Percentiles rank a stretch among this genome's conserved stretches.
Evolutionary conservation across 2,888 invertebrate genomes (phyloP).

Genomic region (Latheticus oryzae): DNA sequence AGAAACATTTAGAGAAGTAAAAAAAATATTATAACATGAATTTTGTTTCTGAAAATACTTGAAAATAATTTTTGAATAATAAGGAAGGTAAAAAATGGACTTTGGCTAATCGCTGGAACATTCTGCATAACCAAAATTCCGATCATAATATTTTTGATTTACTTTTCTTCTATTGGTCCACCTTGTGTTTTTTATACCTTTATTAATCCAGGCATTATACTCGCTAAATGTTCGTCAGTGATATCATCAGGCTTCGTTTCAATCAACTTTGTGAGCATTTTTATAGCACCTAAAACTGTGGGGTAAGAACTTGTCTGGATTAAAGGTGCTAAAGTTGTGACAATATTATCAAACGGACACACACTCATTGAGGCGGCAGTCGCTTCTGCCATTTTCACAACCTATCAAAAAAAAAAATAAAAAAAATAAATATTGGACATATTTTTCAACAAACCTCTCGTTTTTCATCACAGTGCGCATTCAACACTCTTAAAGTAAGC

Average conservation of each 20-base stretch:
- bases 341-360: conserved; percentile 83
- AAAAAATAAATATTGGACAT: no score
- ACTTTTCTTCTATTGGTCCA: no score
- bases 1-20: no score
- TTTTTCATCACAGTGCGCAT: conserved; percentile 81
- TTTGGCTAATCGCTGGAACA: no score
- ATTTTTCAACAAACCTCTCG: conserved; percentile 68
- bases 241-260: conserved; percentile 80
- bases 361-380: conserved; percentile 80
- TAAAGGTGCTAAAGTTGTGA: conserved; percentile 78
- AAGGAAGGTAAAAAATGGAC: no score
- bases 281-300: conserved; percentile 90
- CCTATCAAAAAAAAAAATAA: conserved; percentile 65
- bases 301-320: conserved; percentile 90
- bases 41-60: no score
- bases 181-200: conserved; percentile 78
- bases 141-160: no score
- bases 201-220: conserved; percentile 89
- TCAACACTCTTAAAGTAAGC: conserved; percentile 87
- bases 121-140: no score
- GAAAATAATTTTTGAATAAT: no score
- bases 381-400: conserved; percentile 84
- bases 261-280: conserved; percentile 88
- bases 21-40: no score
- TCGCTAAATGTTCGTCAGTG: conserved; percentile 79